Evolutionary conservation across 2,113 vertebrate genomes (phyloP).

Genomic region (Potamarius usumacintae): DNA sequence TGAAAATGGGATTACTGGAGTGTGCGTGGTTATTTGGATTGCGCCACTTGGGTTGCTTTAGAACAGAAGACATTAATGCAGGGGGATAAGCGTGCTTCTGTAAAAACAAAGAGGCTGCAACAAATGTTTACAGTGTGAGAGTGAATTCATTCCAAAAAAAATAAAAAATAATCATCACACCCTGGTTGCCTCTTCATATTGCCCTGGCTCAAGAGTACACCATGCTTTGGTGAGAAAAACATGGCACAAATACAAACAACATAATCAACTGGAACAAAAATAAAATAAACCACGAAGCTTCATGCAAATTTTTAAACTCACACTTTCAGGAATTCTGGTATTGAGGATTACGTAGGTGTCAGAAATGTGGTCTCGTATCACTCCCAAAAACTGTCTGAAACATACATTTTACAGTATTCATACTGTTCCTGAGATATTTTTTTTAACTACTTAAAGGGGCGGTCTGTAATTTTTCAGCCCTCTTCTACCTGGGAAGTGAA

Average conservation of each 20-base stretch:
- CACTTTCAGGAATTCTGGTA: not conserved
- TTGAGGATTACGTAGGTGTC: not conserved
- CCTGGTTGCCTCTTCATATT: not conserved
- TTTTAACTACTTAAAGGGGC: not conserved
- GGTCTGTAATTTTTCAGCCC: not conserved
- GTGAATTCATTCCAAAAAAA: not conserved
- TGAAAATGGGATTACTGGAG: slow-evolving; percentile 26
- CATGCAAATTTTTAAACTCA: not conserved
- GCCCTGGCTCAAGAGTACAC: not conserved
- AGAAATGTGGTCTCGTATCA: not conserved
- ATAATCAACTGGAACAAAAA: not conserved
- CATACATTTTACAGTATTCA: not conserved
- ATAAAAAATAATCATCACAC: too few species aligned
- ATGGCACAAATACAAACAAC: not conserved
- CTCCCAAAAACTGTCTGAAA: not conserved
- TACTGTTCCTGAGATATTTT: not conserved
- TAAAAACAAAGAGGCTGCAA: slow-evolving; percentile 22
- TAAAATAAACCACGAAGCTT: not conserved
- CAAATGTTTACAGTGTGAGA: not conserved
- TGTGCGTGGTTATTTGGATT: slow-evolving; percentile 24
- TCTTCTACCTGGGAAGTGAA: not conserved
- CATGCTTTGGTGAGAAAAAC: slow-evolving; percentile 7
- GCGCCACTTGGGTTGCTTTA: slow-evolving; percentile 26
- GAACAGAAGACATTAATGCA: slow-evolving; percentile 17
- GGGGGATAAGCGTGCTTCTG: slow-evolving; percentile 13